These are phyloP conservation scores for Eurytemora carolleeae DNA, from an alignment of 1,140 invertebrate species.

Conservation along the genomic window DNA sequence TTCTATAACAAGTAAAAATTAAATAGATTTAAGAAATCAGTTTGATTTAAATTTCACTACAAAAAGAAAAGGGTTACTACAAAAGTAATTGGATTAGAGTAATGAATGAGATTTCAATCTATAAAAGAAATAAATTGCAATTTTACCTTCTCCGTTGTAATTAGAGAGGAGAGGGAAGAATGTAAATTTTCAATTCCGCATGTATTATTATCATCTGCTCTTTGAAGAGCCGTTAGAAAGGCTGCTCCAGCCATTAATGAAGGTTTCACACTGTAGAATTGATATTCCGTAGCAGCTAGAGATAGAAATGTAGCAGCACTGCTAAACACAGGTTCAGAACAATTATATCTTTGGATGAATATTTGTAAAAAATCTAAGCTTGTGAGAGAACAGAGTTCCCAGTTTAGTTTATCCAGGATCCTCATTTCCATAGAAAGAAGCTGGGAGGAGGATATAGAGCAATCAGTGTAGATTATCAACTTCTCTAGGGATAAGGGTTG, in stretches of 20 bases:
- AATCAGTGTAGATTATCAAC: neutral
- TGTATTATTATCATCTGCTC: no score
- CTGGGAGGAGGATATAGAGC: neutral
- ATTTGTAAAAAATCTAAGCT: neutral
- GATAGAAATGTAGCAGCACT: neutral
- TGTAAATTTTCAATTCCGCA: no score
- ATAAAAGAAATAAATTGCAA: no score
- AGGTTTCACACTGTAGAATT: neutral
- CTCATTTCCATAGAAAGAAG: neutral
- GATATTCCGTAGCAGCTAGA: neutral
- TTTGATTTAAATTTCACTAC: no score
- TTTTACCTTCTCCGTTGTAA: no score
- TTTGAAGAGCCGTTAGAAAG: no score
- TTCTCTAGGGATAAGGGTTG: neutral
- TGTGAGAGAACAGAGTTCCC: neutral
- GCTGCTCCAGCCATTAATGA: neutral
- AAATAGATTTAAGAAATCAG: no score
- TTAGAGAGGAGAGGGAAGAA: no score
- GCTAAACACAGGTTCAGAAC: neutral
- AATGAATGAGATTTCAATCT: no score
- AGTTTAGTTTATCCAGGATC: neutral
- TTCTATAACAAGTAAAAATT: no score
- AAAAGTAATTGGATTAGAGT: no score
- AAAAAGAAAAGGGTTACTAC: no score
- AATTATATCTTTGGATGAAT: neutral